These are phyloP conservation scores for Cyanocitta stelleri DNA, from an alignment of 2,113 vertebrate genomes.

Conservation along the genomic window DNA sequence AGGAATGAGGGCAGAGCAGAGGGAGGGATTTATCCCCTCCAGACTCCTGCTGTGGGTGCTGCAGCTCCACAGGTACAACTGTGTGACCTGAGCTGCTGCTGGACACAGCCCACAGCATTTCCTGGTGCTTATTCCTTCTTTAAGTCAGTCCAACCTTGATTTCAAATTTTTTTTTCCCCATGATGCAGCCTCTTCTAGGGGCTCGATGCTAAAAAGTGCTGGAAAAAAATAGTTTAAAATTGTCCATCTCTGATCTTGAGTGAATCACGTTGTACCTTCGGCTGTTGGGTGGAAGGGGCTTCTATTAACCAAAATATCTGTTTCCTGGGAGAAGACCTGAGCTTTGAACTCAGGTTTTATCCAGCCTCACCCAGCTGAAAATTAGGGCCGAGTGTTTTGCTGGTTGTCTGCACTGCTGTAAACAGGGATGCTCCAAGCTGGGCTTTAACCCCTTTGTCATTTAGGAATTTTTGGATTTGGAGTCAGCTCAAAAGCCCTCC, in stretches of 20 bases:
- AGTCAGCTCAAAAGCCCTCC: not conserved
- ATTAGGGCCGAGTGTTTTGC: rapidly evolving
- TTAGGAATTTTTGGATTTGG: not conserved
- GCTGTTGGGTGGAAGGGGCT: not conserved
- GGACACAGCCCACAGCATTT: not conserved
- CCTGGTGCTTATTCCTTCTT: not conserved
- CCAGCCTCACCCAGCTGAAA: not conserved
- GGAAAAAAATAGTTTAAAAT: not conserved
- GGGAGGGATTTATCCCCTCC: not conserved
- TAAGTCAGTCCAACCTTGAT: not conserved
- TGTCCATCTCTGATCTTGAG: not conserved
- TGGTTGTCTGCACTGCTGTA: not conserved
- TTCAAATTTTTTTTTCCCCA: not conserved
- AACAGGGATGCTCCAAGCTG: not conserved
- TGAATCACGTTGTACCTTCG: not conserved
- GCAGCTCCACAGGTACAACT: not conserved
- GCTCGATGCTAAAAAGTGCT: not conserved
- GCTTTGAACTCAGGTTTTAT: not conserved
- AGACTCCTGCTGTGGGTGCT: not conserved
- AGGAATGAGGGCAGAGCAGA: not conserved
- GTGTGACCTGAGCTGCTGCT: not conserved
- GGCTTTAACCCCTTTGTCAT: not conserved
- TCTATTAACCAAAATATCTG: not conserved
- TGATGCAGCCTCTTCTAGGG: not conserved
- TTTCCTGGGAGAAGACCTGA: not conserved